These are phyloP conservation scores for Iselma pallidipennis DNA, from an alignment of 2,888 invertebrate species.

Conservation along the genomic window DNA sequence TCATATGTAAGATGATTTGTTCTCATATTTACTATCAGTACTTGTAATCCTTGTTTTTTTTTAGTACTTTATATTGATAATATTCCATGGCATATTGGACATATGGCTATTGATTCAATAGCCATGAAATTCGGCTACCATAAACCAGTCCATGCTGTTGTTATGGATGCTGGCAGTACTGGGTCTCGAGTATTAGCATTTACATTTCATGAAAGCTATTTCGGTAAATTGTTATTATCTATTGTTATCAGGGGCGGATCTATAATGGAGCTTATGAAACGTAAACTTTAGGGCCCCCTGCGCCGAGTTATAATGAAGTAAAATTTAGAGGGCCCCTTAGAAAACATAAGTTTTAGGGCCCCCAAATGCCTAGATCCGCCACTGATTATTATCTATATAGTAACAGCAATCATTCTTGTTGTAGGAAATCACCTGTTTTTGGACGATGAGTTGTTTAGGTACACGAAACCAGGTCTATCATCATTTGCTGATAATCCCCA, in stretches of 20 bases:
- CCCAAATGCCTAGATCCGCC: too few relatives aligned
- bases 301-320: too few relatives aligned
- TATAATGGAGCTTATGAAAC: too few relatives aligned
- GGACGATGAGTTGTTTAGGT: constrained; percentile 80
- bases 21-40: neutral
- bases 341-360: too few relatives aligned
- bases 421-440: constrained; percentile 70
- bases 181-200: constrained; percentile 85
- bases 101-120: constrained; percentile 69
- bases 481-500: constrained; percentile 80
- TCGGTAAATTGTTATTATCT: constrained; percentile 62
- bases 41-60: constrained; percentile 15
- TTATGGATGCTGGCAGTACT: constrained; percentile 94
- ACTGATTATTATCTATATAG: neutral
- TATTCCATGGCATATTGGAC: constrained; percentile 55
- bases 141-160: constrained; percentile 76
- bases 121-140: constrained; percentile 74
- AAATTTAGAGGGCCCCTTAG: too few relatives aligned
- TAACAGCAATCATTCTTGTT: constrained; percentile 21
- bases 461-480: constrained; percentile 90
- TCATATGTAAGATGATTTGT: constrained; percentile 48
- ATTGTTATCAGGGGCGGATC: too few relatives aligned
- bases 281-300: too few relatives aligned
- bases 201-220: constrained; percentile 78
- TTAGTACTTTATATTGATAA: constrained; percentile 64